Percentiles rank a stretch among this genome's conserved stretches.
Conservation (phyloP, 2,797 vertebrate species). For the Hipposideros larvatus region DNA sequence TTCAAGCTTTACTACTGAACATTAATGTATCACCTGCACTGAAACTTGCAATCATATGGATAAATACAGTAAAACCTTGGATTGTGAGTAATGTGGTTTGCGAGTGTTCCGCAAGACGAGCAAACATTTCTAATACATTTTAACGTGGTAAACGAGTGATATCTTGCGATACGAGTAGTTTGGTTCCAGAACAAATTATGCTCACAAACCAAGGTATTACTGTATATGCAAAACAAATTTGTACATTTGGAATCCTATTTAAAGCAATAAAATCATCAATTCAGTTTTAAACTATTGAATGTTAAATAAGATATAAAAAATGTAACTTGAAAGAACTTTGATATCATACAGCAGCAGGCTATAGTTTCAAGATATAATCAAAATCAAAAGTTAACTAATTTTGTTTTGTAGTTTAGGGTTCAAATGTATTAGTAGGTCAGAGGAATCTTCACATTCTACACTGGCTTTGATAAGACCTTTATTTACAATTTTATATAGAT, state of each 20-base stretch:
- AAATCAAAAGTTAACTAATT: slow-evolving; percentile 15
- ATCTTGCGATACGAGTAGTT: too few species aligned
- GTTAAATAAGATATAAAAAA: slow-evolving; percentile 54
- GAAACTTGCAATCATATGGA: slow-evolving; percentile 19
- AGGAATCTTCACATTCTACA: not conserved
- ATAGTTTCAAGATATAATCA: not conserved
- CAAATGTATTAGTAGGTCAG: slow-evolving; percentile 45
- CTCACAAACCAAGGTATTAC: too few species aligned
- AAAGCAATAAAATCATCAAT: slow-evolving; percentile 55
- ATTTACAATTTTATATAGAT: not conserved
- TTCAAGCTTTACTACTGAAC: slow-evolving; percentile 18
- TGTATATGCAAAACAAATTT: not conserved
- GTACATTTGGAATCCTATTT: slow-evolving; percentile 2
- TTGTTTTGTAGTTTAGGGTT: slow-evolving; percentile 51
- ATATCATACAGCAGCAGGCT: not conserved
- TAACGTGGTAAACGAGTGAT: too few species aligned
- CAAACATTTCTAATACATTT: too few species aligned
- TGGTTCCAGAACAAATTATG: too few species aligned
- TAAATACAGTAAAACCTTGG: not conserved
- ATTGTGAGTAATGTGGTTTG: too few species aligned
- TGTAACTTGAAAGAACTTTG: slow-evolving; percentile 21
- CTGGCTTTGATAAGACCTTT: not conserved
- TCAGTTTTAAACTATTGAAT: slow-evolving; percentile 58
- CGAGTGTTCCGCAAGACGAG: too few species aligned
- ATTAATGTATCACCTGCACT: not conserved